Evolutionary conservation across 2,797 vertebrate species (phyloP), one percentile per base, ranked within the genome.

Genomic region (Triplophysa bombifrons): DNA sequence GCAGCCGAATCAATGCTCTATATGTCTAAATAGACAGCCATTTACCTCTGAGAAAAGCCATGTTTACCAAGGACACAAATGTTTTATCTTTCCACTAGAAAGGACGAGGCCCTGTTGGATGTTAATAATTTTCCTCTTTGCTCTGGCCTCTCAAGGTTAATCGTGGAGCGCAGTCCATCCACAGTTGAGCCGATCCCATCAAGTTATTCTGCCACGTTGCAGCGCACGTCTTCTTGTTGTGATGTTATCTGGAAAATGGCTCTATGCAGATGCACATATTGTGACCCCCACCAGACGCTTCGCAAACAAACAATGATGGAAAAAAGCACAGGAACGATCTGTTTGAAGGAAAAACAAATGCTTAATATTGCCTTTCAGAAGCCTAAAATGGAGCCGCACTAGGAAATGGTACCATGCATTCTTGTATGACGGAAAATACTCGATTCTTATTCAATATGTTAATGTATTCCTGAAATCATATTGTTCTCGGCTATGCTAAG

Each of bases 141-240:
- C 61, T 73, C 78, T 56, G 48, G 63, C 70, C 70, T 80, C 56
- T 64, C 70, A 80, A 80, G 78, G 78, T 80, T 80, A 80, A 74
- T 73, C 78, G 14, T 50, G 22, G 51, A 48, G 70, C 70, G 65
- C 48, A 67, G 70, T 66, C 78, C 19, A 8, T 73, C 70, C 41
- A 73, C 51, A n/a, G 63, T 73, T 73, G 53, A 67, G 70, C 25
- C 11, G 63, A 80, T 63, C 78, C 63, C 78, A 74, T 80, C 78
- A 80, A 73, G 51, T 67, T 60, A 34, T 73, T 73, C 61, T 73
- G 70, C 70, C 61, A 70, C 20, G n/a, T 50, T 63, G 46, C n/a
- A 3, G 14, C 9, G 63, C 4, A 11, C n/a, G 38, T 27, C 44
- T 80, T 80, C 70, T 70, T 67, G 63, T 80, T 72, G 70, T 48